These are phyloP conservation scores for Atta colombica DNA, from an alignment of 1,140 invertebrate species.

Conservation along the genomic window DNA sequence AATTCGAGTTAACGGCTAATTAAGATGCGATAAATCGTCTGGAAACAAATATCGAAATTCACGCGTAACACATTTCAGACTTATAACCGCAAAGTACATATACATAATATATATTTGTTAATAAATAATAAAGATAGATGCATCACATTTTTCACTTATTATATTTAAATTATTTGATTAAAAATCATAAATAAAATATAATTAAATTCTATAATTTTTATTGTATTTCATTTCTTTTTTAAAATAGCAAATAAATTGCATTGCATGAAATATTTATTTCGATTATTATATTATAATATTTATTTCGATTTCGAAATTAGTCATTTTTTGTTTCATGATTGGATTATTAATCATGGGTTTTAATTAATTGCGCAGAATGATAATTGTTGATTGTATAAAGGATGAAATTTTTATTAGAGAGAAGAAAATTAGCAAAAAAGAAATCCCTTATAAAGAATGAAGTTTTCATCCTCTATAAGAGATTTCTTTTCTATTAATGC, in stretches of 20 bases:
- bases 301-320: background rate
- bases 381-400: background rate
- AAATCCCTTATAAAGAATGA: background rate
- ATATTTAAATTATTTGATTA: background rate
- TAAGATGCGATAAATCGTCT: background rate
- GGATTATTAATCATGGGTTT: background rate
- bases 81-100: background rate
- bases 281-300: no score
- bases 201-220: background rate
- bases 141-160: background rate
- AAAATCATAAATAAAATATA: constrained; percentile 9
- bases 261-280: background rate
- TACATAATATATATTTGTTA: background rate
- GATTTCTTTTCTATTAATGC: background rate
- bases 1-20: background rate
- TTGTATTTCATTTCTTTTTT: background rate
- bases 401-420: background rate
- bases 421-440: no score
- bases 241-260: background rate
- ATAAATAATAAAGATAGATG: background rate
- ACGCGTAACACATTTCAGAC: constrained; percentile 6
- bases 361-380: background rate
- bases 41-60: background rate
- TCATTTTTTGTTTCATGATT: background rate
- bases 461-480: background rate